Percentiles rank a stretch among this genome's conserved stretches.
Evolutionary conservation across 2,797 vertebrate species (phyloP).

Genomic region (Momotus momota): DNA sequence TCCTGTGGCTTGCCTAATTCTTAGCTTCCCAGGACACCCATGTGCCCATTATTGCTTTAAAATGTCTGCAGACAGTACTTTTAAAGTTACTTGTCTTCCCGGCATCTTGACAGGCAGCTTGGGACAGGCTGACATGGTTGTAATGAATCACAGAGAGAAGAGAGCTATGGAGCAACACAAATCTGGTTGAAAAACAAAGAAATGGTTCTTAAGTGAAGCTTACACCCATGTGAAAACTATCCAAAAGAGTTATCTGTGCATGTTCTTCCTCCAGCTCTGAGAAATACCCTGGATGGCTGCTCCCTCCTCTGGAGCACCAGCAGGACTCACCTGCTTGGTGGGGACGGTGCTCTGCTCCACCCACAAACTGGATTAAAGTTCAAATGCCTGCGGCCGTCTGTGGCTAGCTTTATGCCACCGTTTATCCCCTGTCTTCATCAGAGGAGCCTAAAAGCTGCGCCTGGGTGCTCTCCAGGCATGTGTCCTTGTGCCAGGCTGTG

Average conservation of each 20-base stretch:
- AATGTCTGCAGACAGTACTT: not conserved
- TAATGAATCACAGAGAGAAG: not conserved
- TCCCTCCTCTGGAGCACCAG: not conserved
- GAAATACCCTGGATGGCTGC: not conserved
- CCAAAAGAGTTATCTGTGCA: not conserved
- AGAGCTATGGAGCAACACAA: not conserved
- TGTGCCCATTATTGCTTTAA: not conserved
- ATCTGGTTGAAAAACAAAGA: not conserved
- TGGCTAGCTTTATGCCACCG: not conserved
- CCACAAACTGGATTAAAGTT: not conserved
- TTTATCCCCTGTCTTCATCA: not conserved
- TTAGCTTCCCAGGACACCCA: not conserved
- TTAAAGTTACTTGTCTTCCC: not conserved
- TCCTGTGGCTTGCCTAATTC: not conserved
- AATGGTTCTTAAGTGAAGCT: not conserved
- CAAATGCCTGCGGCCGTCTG: not conserved
- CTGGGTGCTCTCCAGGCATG: not conserved
- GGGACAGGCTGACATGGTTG: not conserved
- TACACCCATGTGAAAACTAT: not conserved
- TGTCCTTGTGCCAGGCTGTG: not conserved
- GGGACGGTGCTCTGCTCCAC: not conserved
- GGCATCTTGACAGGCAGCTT: not conserved
- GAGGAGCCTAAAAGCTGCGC: not conserved
- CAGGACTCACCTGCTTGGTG: not conserved
- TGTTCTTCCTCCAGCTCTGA: not conserved